A percentile compares a stretch with the other conserved stretches of the same genome.
These are phyloP conservation scores for Xestobium rufovillosum DNA, from an alignment of 2,888 invertebrate species.

Conservation along the genomic window DNA sequence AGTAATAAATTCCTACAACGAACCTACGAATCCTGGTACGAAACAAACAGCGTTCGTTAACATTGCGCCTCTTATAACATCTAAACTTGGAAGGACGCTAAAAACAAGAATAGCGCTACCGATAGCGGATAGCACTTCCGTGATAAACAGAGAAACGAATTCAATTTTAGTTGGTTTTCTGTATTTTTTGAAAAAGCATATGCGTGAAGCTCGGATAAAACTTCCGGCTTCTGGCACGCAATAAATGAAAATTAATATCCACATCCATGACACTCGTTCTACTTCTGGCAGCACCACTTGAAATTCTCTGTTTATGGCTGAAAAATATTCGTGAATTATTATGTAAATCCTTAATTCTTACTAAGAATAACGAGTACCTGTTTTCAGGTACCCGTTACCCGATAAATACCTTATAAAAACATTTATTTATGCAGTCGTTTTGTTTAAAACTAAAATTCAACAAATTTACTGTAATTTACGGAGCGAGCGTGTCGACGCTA, in stretches of 20 bases:
- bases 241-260: constrained; percentile 70
- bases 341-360: no score
- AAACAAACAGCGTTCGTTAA: constrained; percentile 78
- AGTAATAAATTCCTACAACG: constrained; percentile 30
- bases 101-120: constrained; percentile 73
- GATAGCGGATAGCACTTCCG: constrained; percentile 71
- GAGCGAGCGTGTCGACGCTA: no score
- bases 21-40: constrained; percentile 64
- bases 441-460: no score
- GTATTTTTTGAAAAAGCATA: constrained; percentile 66
- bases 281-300: constrained; percentile 53
- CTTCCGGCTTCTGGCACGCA: constrained; percentile 68
- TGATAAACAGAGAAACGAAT: constrained; percentile 53
- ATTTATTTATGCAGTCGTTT: no score
- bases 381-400: no score
- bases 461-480: no score
- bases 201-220: constrained; percentile 61
- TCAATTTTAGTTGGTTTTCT: constrained; percentile 50
- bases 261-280: constrained; percentile 69
- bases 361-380: no score
- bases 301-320: constrained; percentile 57
- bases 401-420: no score
- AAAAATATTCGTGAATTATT: constrained; percentile 23
- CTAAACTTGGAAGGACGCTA: constrained; percentile 68
- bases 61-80: constrained; percentile 76